Evolutionary conservation across 2,888 invertebrate genomes (phyloP).

Genomic region (Ophraella communa): DNA sequence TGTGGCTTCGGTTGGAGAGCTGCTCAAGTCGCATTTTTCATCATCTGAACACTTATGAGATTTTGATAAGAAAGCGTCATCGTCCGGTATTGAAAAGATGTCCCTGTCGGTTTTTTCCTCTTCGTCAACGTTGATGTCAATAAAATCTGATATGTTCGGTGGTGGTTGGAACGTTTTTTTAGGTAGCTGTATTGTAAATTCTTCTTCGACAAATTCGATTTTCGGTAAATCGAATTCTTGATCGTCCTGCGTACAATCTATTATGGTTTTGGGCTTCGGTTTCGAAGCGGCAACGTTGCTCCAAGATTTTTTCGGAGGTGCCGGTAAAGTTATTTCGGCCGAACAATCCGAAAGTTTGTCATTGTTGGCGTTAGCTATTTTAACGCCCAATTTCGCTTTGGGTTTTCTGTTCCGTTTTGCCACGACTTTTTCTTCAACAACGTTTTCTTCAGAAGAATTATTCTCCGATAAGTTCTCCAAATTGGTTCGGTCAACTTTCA

Average conservation of each 20-base stretch:
- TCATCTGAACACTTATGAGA: constrained; percentile 66
- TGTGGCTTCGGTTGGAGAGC: constrained; percentile 64
- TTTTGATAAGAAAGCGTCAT: constrained; percentile 51
- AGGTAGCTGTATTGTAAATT: constrained; percentile 42
- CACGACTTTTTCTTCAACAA: constrained; percentile 40
- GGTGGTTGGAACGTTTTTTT: constrained; percentile 35
- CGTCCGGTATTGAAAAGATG: constrained; percentile 44
- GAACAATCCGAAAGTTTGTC: constrained; percentile 34
- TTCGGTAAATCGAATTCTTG: constrained; percentile 37
- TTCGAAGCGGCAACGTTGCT: constrained; percentile 62
- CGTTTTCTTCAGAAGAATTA: constrained; percentile 38
- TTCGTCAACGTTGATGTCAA: constrained; percentile 45
- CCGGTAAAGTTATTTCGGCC: constrained; percentile 39
- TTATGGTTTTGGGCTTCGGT: constrained; percentile 33
- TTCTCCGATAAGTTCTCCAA: constrained; percentile 32
- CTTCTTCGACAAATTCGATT: constrained; percentile 42
- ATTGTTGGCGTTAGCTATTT: constrained; percentile 46
- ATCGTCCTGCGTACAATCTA: constrained; percentile 38
- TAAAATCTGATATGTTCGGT: constrained; percentile 39
- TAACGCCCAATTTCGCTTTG: constrained; percentile 57
- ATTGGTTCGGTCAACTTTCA: constrained; percentile 22
- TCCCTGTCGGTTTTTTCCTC: constrained; percentile 24
- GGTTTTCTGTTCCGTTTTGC: constrained; percentile 54
- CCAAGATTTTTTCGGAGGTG: constrained; percentile 62
- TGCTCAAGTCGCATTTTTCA: constrained; percentile 62